These are phyloP conservation scores for Acleris emargana DNA, from an alignment of 2,888 invertebrate species.

Conservation along the genomic window DNA sequence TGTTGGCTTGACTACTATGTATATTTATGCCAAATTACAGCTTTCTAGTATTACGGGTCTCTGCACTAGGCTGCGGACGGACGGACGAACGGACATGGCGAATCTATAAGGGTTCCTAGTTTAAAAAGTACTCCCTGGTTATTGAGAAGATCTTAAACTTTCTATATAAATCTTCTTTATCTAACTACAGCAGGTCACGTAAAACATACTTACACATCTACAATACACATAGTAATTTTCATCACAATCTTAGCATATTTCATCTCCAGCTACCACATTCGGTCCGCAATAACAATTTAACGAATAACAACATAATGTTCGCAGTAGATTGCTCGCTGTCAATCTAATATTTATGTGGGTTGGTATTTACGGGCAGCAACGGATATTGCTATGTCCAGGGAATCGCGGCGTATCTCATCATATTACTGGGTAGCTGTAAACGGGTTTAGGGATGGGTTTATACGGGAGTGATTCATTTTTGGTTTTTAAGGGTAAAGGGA, in stretches of 20 bases:
- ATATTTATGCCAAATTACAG: too few relatives aligned
- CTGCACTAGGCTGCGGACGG: too few relatives aligned
- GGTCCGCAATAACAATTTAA: conserved; percentile 35
- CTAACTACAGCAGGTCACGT: neutral
- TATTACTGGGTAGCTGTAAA: conserved; percentile 38
- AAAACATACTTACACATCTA: conserved; percentile 10
- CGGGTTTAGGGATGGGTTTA: conserved; percentile 38
- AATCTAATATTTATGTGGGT: conserved; percentile 38
- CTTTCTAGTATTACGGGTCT: too few relatives aligned
- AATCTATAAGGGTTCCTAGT: too few relatives aligned
- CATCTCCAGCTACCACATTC: conserved; percentile 33
- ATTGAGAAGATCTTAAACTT: too few relatives aligned
- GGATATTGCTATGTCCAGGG: conserved; percentile 37
- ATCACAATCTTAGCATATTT: conserved; percentile 35
- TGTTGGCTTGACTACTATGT: too few relatives aligned
- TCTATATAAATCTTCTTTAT: neutral
- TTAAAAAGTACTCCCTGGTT: too few relatives aligned
- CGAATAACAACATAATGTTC: conserved; percentile 36
- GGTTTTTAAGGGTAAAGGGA: conserved; percentile 24
- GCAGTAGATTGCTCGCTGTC: conserved; percentile 36
- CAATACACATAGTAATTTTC: conserved; percentile 28
- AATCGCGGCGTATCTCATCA: conserved; percentile 36
- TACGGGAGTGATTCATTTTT: conserved; percentile 31
- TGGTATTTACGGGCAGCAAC: conserved; percentile 36
- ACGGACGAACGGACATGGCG: too few relatives aligned